Evolutionary conservation across 2,888 invertebrate genomes (phyloP), one percentile per base, ranked within the genome.

Genomic region (Aphodius granarius): DNA sequence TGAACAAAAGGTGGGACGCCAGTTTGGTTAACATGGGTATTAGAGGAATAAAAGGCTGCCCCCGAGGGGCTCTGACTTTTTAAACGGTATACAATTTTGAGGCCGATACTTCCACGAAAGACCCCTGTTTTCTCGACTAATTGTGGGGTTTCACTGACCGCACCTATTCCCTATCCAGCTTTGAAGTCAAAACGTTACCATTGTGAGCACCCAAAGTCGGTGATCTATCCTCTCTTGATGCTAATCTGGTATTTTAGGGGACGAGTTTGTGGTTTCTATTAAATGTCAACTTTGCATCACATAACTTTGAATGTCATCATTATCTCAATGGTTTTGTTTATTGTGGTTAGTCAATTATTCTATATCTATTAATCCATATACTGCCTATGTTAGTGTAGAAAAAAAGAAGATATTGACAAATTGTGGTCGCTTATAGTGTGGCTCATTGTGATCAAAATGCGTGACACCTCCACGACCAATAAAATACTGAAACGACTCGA

Each of bases 81-180:
- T 43, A 43, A 43, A 43, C 43, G 43, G 16, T 20, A 72, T 43
- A 43, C 43, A 43, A 43, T 43, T 43, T 13, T 0, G 76, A 78
- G 75, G 75, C 75, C 75, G 78, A 75, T 76, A 80, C 79, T 82
- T 82, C 82, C 80, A 81, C 79, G 82, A 82, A 43, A 43, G 43
- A 82, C 79, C 81, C 79, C 80, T 78, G 80, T 82, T 82, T 81
- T 81, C 81, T 80, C 43, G 43, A 81, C 82, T 82, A 82, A 81
- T 81, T 82, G 82, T 79, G 81, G 81, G 81, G 79, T 79, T 81
- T 79, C 75, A 3, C 9, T 43, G 43, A 80, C 79, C 82, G 81
- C 82, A 81, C 82, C 82, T 81, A 81, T 81, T 81, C 80, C 82
- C 81, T 79, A 80, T 43, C 43, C 13, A 43, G 43, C 43, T 43